Base-by-base conservation (phyloP, 2,113 vertebrate species). In the Forbesichthys agassizii region DNA sequence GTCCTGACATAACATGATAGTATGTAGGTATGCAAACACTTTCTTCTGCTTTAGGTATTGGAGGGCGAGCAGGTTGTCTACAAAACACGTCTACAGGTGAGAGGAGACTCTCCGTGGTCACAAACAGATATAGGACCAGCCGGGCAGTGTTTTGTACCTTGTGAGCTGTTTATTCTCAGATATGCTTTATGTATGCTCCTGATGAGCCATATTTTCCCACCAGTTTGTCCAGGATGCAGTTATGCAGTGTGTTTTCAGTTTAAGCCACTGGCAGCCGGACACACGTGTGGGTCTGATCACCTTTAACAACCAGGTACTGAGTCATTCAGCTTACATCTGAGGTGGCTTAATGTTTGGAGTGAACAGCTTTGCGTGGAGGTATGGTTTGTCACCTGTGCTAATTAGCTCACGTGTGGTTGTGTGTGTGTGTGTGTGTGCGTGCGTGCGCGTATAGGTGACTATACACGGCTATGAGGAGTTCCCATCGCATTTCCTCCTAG, bases 161-260 rank as follows among this genome's bases (percentile, higher is more conserved):
- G 9, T 0, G 49, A 11, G 11, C 56, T 16, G 52, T 42, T 27
- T 48, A 27, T 2, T 27, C 14, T 49, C 14, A 8, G 27, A 47
- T 8, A 48, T 48, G 6, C n/a, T 27, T 27, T 52, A 20, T 5
- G 33, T 1, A 42, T 42, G 36, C 36, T 42, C 36, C 7, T 8
- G 7, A 8, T 5, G 7, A 53, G 18, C 1, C 14, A 20, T 68
- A 3, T 64, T 9, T 80, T 74, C 13, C 16, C 54, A 60, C 27
- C 69, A 92, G 91, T 89, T 85, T 84, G 88, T 91, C 54, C 88
- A 90, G 75, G 82, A 90, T 20, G 89, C 89, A 0, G 80, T 91
- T 62, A 3, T 87, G 5, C 80, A 79, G 61, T 89, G 89, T 65
- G 53, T 92, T 47, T 67, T 83, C 60, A 84, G 42, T 42, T 60